phyloP scores from a whole-genome alignment of 2,113 vertebrate species.

The Lates calcarifer region DNA sequence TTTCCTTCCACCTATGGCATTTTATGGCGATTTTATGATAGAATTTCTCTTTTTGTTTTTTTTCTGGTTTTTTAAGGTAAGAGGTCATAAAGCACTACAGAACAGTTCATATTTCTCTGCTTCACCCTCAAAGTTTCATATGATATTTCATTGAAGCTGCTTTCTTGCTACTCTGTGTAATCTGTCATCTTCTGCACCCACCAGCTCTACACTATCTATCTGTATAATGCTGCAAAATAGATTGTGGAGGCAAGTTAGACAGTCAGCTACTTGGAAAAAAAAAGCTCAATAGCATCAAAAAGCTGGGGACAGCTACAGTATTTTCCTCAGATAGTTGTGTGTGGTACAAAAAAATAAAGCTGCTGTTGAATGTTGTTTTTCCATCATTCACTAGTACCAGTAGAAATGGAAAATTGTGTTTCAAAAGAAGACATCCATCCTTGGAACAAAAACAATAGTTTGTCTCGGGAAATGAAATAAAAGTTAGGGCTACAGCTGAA shows the following conservation, averaged over 20 bases:
- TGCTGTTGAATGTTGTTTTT: neutral
- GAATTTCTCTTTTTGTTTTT: neutral
- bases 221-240: constrained; percentile 30
- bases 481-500: neutral
- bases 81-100: neutral
- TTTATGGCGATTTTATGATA: constrained; percentile 24
- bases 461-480: neutral
- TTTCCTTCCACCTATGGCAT: neutral
- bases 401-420: neutral
- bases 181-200: constrained; percentile 37
- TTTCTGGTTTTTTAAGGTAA: neutral
- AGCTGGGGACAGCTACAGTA: neutral
- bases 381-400: neutral
- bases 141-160: constrained; percentile 28
- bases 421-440: neutral
- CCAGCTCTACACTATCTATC: neutral
- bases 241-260: constrained; percentile 19
- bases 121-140: constrained; percentile 10
- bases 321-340: neutral
- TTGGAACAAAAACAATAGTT: neutral
- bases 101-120: constrained; percentile 9
- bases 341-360: neutral
- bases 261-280: constrained; percentile 27
- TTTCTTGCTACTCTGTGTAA: constrained; percentile 13
- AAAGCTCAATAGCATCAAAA: neutral